Evolutionary conservation across 2,888 invertebrate species (phyloP), one percentile per base, ranked within the genome.

Genomic region (Drosophila neonasuta): DNA sequence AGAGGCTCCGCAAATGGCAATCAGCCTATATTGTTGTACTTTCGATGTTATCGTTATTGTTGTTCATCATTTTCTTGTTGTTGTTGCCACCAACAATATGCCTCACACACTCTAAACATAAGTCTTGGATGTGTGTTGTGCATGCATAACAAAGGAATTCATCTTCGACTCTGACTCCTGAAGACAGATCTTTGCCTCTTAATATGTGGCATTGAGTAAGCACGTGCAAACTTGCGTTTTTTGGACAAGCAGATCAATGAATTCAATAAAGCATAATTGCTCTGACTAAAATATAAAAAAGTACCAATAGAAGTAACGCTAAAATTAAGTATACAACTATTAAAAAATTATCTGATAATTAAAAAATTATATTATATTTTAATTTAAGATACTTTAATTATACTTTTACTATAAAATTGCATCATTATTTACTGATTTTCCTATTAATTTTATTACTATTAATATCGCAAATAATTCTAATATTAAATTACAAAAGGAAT

Each of bases 61-160:
- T 32, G 32, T 36, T 11, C 24, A 24, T 24, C 24, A 24, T 24
- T 11, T 5, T n/a, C 5, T 34, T 70, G 30, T 20, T 68, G 24
- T 17, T 48, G 59, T 30, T 50, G 51, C 15, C 45, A 48, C 46
- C 46, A 60, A 46, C 54, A 54, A 60, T 46, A 46, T 39, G 56
- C 48, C 42, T 51, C 44, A 52, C 59, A 61, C 36, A 56, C 30
- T 32, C 51, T 41, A 13, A 39, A 52, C 54, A 77, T 68, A 69
- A 77, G 57, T 67, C 76, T 69, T 29, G 48, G 66, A 79, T 60
- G 59, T 67, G 59, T 45, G 49, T 45, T 29, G 51, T 74, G 30
- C 15, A 55, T 45, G 34, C 34, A 44, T 59, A 63, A 66, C 45
- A 48, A 57, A 34, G 34, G 41, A 55, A 44, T 8, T 17, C 24